Evolutionary conservation across 2,113 vertebrate species (phyloP).

Genomic region (Lophochroa leadbeateri): DNA sequence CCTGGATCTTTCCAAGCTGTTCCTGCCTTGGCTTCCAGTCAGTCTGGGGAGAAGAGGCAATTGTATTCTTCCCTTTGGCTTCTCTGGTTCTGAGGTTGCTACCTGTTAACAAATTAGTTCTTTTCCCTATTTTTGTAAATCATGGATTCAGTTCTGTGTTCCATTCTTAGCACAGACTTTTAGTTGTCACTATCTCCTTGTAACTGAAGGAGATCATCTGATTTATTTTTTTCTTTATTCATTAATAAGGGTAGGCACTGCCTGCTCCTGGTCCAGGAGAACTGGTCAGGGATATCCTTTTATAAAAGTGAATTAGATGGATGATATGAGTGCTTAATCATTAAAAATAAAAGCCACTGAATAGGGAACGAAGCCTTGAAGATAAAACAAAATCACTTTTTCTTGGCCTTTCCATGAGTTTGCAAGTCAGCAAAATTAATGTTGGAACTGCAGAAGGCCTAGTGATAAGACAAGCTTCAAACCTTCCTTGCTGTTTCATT

Average conservation of each 20-base stretch:
- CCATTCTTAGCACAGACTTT: background rate
- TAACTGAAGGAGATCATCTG: background rate
- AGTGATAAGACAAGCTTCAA: background rate
- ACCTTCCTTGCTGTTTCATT: background rate
- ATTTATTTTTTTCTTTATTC: background rate
- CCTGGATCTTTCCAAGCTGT: background rate
- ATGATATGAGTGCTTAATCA: background rate
- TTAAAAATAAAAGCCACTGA: background rate
- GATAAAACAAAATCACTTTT: background rate
- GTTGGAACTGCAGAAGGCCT: background rate
- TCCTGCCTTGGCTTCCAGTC: background rate
- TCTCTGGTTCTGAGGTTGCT: background rate
- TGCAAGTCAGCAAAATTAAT: conserved; percentile 1
- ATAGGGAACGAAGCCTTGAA: background rate
- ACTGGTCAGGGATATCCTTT: background rate
- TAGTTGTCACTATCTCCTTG: background rate
- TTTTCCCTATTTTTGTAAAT: background rate
- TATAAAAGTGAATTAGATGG: background rate
- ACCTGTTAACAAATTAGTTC: background rate
- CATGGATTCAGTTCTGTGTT: background rate
- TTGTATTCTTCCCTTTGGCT: background rate
- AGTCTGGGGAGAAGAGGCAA: background rate
- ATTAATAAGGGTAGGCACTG: background rate
- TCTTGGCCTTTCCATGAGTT: background rate
- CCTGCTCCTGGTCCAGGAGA: background rate